Evolutionary conservation across 2,113 vertebrate species (phyloP).

Genomic region (Dipodomys ordii): DNA sequence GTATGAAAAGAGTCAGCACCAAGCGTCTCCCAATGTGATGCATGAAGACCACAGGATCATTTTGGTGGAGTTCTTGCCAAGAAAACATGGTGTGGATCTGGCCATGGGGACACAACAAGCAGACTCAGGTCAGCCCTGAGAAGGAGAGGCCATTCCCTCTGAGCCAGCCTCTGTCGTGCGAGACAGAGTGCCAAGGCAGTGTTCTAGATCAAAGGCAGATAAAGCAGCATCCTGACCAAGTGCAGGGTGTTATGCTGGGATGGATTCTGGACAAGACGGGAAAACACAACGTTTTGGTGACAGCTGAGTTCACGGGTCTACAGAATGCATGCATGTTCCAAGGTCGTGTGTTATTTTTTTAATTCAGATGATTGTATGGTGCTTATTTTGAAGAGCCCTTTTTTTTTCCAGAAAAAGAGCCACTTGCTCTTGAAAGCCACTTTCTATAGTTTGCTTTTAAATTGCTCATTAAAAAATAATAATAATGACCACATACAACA

Average conservation of each 20-base stretch:
- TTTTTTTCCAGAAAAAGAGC: not conserved
- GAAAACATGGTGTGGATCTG: not conserved
- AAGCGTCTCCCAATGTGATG: fast-evolving
- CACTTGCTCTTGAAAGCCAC: slow-evolving; percentile 9
- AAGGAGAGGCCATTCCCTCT: not conserved
- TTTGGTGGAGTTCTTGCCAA: not conserved
- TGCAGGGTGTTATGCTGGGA: not conserved
- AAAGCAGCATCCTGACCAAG: not conserved
- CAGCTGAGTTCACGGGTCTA: not conserved
- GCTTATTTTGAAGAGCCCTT: not conserved
- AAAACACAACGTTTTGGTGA: not conserved
- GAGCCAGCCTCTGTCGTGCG: not conserved
- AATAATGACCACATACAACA: slow-evolving; percentile 24
- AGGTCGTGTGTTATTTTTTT: not conserved
- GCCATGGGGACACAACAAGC: not conserved
- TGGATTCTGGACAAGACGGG: not conserved
- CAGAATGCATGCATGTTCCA: not conserved
- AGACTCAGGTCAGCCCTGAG: not conserved
- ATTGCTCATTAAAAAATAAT: not conserved
- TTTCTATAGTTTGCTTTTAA: not conserved
- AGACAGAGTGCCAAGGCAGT: not conserved
- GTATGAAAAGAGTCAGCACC: too few relatives aligned
- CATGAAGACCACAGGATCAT: not conserved
- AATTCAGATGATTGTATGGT: not conserved
- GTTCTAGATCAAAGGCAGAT: not conserved